Base-by-base conservation (phyloP, 2,797 vertebrate genomes). In the Diplodus puntazzo region DNA sequence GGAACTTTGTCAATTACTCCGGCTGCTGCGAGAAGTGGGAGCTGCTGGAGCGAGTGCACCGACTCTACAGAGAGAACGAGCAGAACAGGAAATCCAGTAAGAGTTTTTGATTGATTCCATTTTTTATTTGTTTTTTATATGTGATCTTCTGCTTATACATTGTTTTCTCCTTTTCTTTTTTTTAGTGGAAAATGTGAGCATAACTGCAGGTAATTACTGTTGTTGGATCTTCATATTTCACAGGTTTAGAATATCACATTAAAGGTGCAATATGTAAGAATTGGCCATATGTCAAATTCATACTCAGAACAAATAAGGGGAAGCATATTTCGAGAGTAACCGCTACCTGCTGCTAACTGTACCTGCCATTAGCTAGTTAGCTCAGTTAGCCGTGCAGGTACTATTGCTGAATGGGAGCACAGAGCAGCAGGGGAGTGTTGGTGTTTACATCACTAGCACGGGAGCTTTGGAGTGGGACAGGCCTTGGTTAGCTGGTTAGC, bases 11-110 rank as follows among this genome's bases (percentile, higher is more conserved):
- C 90, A 99, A 96, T 94, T 99, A 97, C 89, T 99, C 97, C 0
- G 98, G 98, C 90, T 99, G 98, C 93, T 99, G 98, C 82, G 98
- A 99, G 91, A 99, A 99, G 85, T 99, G 98, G 98, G 98, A 99
- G 91, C 96, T 99, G 69, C 94, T 99, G 89, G 98, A 99, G 89
- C 96, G 97, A 85, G 98, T 99, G 66, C 97, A 96, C 89, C 95
- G 98, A 8, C 95, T 99, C 2, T 99, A 98, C 95, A 94, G 96
- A 85, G 98, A 99, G 80, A 97, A 95, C 0, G 95, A 98, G 92
- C 96, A 96, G 83, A 99, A 99, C 93, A 95, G 97, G 85, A 97
- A 95, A 88, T 97, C 97, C 83, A 95, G 98, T 96, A 57, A 92
- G 94, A 12, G 2, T 21, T 53, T 13, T 13, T 52, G 11, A 17